phyloP scores from a whole-genome alignment of 2,797 vertebrate genomes.

The Malurus leucopterus region DNA sequence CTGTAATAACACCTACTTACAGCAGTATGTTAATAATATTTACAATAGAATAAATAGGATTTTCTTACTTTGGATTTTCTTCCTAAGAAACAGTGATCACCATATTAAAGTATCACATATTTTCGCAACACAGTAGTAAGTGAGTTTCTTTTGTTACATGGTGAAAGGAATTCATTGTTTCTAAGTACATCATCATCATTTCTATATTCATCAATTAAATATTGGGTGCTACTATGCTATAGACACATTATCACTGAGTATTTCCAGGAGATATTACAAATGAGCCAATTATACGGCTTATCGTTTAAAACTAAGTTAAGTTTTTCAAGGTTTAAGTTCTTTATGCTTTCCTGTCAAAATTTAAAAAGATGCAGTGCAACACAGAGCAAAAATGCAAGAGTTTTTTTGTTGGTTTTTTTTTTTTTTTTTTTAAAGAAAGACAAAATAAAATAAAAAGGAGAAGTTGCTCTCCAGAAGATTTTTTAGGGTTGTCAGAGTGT shows the following conservation, averaged over 20 bases:
- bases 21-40: not conserved
- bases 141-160: not conserved
- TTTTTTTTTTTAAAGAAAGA: not conserved
- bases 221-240: not conserved
- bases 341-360: not conserved
- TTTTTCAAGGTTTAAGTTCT: not conserved
- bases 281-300: not conserved
- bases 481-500: constrained; percentile 53
- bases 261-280: not conserved
- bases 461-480: not conserved
- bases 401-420: not conserved
- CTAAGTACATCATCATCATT: not conserved
- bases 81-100: not conserved
- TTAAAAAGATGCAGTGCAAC: not conserved
- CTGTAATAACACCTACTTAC: not conserved
- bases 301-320: not conserved
- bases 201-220: not conserved
- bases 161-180: not conserved
- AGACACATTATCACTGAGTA: not conserved
- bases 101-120: not conserved
- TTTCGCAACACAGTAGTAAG: not conserved
- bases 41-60: not conserved
- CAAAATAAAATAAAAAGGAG: not conserved
- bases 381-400: not conserved
- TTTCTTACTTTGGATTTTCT: not conserved